A percentile compares a stretch with the other conserved stretches of the same genome.
Conservation (phyloP, 1,140 invertebrate genomes). For the Eueides isabella region DNA sequence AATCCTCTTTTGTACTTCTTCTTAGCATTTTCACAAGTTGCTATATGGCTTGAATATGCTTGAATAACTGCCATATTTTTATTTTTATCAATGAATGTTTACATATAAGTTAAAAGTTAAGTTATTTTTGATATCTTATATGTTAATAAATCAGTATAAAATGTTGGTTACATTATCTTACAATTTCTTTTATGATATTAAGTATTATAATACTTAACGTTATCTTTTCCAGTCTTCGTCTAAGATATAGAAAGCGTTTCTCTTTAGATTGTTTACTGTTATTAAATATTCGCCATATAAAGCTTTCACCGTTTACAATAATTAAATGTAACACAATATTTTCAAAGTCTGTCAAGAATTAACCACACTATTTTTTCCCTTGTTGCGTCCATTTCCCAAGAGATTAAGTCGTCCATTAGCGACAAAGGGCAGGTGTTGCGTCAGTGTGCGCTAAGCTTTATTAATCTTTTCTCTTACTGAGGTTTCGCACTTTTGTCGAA, state of each 20-base stretch:
- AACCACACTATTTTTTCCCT: conserved; percentile 39
- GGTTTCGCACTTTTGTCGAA: conserved; percentile 73
- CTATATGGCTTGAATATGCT: not conserved
- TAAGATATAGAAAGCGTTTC: too few species aligned
- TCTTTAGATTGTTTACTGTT: too few species aligned
- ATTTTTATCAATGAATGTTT: not conserved
- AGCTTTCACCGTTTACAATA: not conserved
- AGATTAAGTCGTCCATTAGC: conserved; percentile 77
- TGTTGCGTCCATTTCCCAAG: conserved; percentile 50
- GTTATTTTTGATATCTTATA: too few species aligned
- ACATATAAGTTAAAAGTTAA: too few species aligned
- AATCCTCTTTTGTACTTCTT: conserved; percentile 43
- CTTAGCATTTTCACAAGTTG: conserved; percentile 20
- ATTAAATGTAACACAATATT: not conserved
- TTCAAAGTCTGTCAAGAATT: conserved; percentile 16
- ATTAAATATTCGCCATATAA: not conserved
- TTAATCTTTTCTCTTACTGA: conserved; percentile 74
- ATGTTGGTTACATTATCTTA: too few species aligned
- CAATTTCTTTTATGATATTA: too few species aligned
- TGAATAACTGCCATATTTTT: not conserved
- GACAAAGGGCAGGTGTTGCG: conserved; percentile 77
- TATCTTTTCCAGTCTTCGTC: too few species aligned
- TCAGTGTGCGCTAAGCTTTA: conserved; percentile 75
- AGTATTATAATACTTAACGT: too few species aligned
- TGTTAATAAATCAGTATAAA: too few species aligned